A percentile compares a stretch with the other conserved stretches of the same genome.
These are phyloP conservation scores for Phalloptychus januarius DNA, from an alignment of 2,797 vertebrate genomes.

Conservation along the genomic window DNA sequence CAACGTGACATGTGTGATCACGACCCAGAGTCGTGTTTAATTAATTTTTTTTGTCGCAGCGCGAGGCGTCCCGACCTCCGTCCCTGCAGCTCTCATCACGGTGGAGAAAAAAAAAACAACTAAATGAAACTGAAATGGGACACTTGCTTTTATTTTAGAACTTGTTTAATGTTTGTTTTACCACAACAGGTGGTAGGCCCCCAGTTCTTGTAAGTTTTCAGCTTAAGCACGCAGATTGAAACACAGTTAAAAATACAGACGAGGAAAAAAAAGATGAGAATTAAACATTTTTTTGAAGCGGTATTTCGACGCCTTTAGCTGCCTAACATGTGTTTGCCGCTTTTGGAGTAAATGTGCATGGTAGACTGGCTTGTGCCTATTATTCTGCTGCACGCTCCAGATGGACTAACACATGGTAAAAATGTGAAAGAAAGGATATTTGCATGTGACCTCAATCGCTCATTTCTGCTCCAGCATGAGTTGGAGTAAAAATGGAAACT, in stretches of 20 bases:
- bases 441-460: slow-evolving; percentile 84
- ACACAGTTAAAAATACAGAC: not conserved
- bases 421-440: slow-evolving; percentile 80
- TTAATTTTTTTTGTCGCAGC: slow-evolving; percentile 64
- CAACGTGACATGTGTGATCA: slow-evolving; percentile 79
- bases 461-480: slow-evolving; percentile 71
- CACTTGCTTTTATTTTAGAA: slow-evolving; percentile 27
- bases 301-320: slow-evolving; percentile 57
- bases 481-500: slow-evolving; percentile 48
- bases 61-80: slow-evolving; percentile 46
- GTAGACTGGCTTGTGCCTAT: slow-evolving; percentile 77
- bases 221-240: not conserved
- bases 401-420: slow-evolving; percentile 86
- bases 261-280: not conserved
- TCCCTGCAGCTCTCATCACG: slow-evolving; percentile 55
- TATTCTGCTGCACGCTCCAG: slow-evolving; percentile 78
- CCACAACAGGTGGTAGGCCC: slow-evolving; percentile 21
- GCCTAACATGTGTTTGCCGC: slow-evolving; percentile 68
- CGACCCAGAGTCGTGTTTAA: slow-evolving; percentile 74
- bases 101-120: slow-evolving; percentile 4
- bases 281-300: slow-evolving; percentile 10
- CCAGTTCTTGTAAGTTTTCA: not conserved
- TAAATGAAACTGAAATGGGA: slow-evolving; percentile 34
- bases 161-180: slow-evolving; percentile 8
- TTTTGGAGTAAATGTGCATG: slow-evolving; percentile 72